Conservation (phyloP, 2,113 vertebrate species). For the Ovis canadensis region DNA sequence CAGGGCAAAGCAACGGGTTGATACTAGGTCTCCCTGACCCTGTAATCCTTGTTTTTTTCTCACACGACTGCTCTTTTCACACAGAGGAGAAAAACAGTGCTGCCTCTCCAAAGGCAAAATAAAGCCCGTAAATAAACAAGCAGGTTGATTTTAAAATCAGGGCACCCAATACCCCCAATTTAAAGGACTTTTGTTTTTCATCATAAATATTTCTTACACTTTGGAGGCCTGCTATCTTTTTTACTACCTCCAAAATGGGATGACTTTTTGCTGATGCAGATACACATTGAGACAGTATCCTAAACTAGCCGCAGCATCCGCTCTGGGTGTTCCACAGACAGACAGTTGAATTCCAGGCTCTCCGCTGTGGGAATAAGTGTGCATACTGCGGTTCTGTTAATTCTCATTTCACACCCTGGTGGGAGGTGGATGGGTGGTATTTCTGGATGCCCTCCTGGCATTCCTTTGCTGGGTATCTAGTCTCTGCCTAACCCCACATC, state of each 20-base stretch:
- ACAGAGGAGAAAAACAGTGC: neutral
- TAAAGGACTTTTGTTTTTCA: neutral
- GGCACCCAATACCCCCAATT: neutral
- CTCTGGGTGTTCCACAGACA: neutral
- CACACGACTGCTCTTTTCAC: fast-evolving
- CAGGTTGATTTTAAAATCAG: neutral
- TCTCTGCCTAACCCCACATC: neutral
- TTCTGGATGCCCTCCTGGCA: neutral
- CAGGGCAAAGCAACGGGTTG: fast-evolving
- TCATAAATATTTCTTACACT: neutral
- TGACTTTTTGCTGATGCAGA: neutral
- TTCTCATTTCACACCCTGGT: neutral
- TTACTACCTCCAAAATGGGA: neutral
- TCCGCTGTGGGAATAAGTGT: neutral
- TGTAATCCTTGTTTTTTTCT: neutral
- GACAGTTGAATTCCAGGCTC: neutral
- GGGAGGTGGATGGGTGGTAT: neutral
- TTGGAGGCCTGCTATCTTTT: neutral
- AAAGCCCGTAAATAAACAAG: neutral
- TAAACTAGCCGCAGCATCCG: fast-evolving
- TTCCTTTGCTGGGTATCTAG: fast-evolving
- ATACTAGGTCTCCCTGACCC: too few relatives aligned
- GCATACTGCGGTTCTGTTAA: fast-evolving
- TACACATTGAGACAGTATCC: neutral
- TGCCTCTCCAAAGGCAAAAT: neutral